phyloP scores from a whole-genome alignment of 1,140 invertebrate genomes.

The Philotrypesis tridentata region DNA sequence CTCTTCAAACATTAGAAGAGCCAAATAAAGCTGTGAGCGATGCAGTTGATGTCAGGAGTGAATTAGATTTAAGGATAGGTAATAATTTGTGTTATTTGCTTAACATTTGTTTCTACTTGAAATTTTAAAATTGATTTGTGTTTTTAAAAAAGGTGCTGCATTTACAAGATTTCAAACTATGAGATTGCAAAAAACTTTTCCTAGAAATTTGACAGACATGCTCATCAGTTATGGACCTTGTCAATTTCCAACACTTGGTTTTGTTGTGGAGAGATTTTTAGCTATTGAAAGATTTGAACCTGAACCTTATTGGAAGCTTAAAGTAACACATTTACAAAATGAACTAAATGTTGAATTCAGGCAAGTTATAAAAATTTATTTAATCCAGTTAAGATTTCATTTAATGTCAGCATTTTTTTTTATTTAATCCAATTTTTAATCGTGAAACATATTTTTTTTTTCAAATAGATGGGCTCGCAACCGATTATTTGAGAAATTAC shows the following conservation, averaged over 20 bases:
- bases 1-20: constrained; percentile 84
- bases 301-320: constrained; percentile 95
- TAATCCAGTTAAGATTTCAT: too few species aligned
- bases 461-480: constrained; percentile 85
- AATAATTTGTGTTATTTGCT: neutral
- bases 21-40: constrained; percentile 91
- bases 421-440: too few species aligned
- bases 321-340: constrained; percentile 83
- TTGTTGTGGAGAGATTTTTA: constrained; percentile 95
- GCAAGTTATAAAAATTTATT: constrained; percentile 19
- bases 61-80: constrained; percentile 98
- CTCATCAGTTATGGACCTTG: constrained; percentile 98
- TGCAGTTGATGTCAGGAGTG: constrained; percentile 95
- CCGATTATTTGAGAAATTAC: constrained; percentile 90
- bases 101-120: neutral
- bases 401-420: too few species aligned
- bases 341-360: constrained; percentile 86
- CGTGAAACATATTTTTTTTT: constrained; percentile 15
- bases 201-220: constrained; percentile 81
- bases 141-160: constrained; percentile 83
- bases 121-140: constrained; percentile 36
- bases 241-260: constrained; percentile 97
- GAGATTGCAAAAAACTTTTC: constrained; percentile 89
- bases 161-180: constrained; percentile 99
- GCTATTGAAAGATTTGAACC: constrained; percentile 91